phyloP scores from a whole-genome alignment of 92 coral and sea anemone species.

The Diadumene lineata region DNA sequence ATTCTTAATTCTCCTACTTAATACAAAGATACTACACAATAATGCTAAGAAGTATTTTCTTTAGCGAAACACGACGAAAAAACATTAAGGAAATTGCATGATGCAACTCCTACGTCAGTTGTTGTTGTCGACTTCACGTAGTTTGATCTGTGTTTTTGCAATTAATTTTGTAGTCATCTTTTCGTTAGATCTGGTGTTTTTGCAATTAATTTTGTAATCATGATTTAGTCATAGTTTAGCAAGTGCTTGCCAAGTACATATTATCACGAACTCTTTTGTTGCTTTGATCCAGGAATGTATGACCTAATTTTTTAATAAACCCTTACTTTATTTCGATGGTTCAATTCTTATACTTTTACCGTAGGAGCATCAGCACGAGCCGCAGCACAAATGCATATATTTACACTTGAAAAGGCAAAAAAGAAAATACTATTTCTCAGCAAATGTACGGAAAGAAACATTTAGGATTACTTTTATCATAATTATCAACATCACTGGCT shows the following conservation, averaged over 20 bases:
- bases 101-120: constrained; percentile 8
- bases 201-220: constrained; percentile 15
- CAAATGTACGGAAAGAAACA: too few species aligned
- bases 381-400: not conserved
- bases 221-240: constrained; percentile 21
- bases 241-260: constrained; percentile 14
- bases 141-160: not conserved
- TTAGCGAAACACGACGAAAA: constrained; percentile 1
- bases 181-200: constrained; percentile 10
- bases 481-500: not conserved
- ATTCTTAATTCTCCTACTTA: constrained; percentile 9
- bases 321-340: not conserved
- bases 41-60: constrained; percentile 4
- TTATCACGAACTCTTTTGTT: constrained; percentile 26
- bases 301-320: constrained; percentile 14
- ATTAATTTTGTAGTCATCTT: constrained; percentile 16
- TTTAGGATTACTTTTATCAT: too few species aligned
- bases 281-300: constrained; percentile 13
- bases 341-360: not conserved
- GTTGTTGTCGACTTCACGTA: constrained; percentile 8
- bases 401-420: not conserved
- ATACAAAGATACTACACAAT: constrained; percentile 1
- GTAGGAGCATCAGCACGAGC: not conserved
- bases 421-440: too few species aligned
- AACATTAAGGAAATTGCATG: not conserved